These are phyloP conservation scores for Cordilura impudica DNA, from an alignment of 2,888 invertebrate species.

Conservation along the genomic window DNA sequence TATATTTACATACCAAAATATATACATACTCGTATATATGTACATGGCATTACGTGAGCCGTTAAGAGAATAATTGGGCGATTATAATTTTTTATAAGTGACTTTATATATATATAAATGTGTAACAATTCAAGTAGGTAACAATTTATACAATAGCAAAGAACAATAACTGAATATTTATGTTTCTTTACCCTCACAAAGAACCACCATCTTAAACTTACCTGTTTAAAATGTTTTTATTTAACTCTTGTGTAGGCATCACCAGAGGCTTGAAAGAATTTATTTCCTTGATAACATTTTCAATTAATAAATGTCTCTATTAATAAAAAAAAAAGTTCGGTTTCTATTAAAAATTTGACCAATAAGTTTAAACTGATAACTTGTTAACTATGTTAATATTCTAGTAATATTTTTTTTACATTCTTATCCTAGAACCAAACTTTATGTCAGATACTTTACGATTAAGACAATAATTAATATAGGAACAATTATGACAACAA, in stretches of 20 bases:
- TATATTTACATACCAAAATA: constrained; percentile 37
- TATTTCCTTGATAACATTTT: not conserved
- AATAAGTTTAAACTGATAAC: too few relatives aligned
- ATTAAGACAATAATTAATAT: too few relatives aligned
- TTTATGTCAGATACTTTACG: too few relatives aligned
- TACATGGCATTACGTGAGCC: constrained; percentile 53
- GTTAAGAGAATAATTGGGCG: constrained; percentile 64
- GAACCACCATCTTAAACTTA: not conserved
- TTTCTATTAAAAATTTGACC: too few relatives aligned
- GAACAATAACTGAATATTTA: constrained; percentile 7
- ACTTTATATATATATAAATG: constrained; percentile 61
- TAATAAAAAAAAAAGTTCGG: too few relatives aligned
- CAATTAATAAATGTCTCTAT: too few relatives aligned
- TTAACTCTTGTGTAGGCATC: not conserved
- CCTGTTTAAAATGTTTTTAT: not conserved
- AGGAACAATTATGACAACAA: too few relatives aligned
- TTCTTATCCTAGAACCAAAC: too few relatives aligned
- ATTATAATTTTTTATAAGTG: constrained; percentile 66
- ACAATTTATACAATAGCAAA: not conserved
- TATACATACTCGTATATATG: not conserved
- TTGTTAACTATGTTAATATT: too few relatives aligned
- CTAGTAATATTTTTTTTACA: too few relatives aligned
- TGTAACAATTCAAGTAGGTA: constrained; percentile 53
- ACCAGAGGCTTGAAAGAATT: not conserved
- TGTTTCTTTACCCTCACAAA: not conserved